A percentile compares a stretch with the other conserved stretches of the same genome.
phyloP scores from a whole-genome alignment of 2,797 vertebrate genomes.

The Sus cebifrons region DNA sequence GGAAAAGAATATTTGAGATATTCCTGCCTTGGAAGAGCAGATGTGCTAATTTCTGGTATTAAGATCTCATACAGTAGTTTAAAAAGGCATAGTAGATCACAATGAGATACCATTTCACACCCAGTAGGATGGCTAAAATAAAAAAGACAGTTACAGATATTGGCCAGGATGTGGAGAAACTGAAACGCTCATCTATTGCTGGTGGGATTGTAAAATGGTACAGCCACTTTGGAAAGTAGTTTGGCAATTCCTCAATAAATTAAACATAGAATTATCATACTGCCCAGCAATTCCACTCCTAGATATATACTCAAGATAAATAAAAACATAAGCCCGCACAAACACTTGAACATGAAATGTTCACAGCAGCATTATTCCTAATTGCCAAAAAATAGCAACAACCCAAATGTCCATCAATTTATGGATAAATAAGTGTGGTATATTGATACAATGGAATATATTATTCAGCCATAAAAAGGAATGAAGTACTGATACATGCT shows the following conservation, averaged over 20 bases:
- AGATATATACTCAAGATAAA: too few relatives aligned
- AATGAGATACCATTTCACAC: not conserved
- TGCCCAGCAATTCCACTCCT: not conserved
- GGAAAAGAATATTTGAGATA: not conserved
- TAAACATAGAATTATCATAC: not conserved
- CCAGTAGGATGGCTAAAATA: not conserved
- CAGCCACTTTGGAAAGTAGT: not conserved
- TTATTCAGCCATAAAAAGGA: not conserved
- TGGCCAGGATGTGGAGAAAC: not conserved
- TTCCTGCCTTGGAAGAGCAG: not conserved
- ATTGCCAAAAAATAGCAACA: too few relatives aligned
- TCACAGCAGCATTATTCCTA: too few relatives aligned
- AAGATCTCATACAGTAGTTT: not conserved
- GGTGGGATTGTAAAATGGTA: not conserved
- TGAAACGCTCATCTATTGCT: not conserved
- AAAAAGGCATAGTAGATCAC: not conserved
- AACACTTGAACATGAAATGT: too few relatives aligned
- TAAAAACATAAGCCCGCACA: too few relatives aligned
- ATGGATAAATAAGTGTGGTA: too few relatives aligned
- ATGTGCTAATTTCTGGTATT: not conserved
- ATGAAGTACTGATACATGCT: not conserved
- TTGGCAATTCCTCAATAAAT: not conserved
- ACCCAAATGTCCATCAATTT: too few relatives aligned
- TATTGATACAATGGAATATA: too few relatives aligned
- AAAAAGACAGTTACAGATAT: not conserved